Conservation (phyloP, 2,888 invertebrate genomes). For the Oligia strigilis region DNA sequence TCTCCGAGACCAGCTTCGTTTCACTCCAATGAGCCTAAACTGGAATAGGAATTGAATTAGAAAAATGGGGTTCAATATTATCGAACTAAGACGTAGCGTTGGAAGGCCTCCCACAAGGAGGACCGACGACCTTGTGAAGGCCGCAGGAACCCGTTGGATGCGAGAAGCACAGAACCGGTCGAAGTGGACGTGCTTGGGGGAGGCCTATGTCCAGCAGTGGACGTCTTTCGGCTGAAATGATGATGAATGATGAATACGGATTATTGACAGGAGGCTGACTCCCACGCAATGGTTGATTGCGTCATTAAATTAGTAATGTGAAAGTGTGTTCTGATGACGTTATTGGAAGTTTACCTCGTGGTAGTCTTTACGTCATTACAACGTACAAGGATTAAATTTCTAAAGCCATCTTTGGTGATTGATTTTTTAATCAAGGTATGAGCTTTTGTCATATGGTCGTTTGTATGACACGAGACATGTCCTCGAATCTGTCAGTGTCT, state of each 20-base stretch:
- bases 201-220: no score
- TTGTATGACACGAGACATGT: not conserved
- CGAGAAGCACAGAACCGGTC: no score
- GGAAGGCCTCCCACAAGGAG: no score
- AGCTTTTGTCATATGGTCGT: no score
- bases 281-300: not conserved
- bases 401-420: not conserved
- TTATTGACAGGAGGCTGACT: not conserved
- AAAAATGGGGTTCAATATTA: slow-evolving; percentile 39
- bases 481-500: not conserved
- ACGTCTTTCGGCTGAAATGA: no score
- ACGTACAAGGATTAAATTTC: not conserved
- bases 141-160: no score
- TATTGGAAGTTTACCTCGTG: not conserved
- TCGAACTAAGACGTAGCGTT: no score
- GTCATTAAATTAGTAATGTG: not conserved
- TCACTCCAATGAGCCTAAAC: slow-evolving; percentile 45
- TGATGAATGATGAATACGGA: not conserved
- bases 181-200: no score
- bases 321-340: not conserved
- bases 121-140: no score
- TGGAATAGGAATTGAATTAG: slow-evolving; percentile 56
- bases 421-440: no score
- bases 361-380: not conserved
- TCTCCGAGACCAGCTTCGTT: slow-evolving; percentile 63